A percentile compares a stretch with the other conserved stretches of the same genome.
phyloP scores from a whole-genome alignment of 1,140 invertebrate species.

The Calosoma granatense region DNA sequence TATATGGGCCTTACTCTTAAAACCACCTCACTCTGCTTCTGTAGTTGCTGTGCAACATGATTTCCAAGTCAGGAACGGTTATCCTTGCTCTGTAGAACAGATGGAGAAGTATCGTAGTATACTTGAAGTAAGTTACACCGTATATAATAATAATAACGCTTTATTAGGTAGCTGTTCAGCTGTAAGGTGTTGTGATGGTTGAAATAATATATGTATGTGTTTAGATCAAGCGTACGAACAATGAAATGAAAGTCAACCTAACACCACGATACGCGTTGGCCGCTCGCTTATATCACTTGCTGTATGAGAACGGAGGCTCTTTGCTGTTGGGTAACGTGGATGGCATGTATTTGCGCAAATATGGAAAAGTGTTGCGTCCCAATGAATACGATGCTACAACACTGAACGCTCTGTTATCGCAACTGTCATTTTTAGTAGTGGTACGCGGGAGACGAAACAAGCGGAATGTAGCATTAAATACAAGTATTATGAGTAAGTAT shows the following conservation, averaged over 20 bases:
- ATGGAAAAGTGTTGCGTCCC: slow-evolving; percentile 22
- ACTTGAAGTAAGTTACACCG: slow-evolving; percentile 24
- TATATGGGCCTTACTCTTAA: slow-evolving; percentile 27
- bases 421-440: slow-evolving; percentile 26
- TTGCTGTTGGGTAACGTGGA: slow-evolving; percentile 23
- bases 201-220: no score
- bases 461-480: slow-evolving; percentile 24
- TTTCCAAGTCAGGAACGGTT: slow-evolving; percentile 25
- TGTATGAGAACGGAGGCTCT: slow-evolving; percentile 23
- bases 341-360: slow-evolving; percentile 20
- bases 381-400: slow-evolving; percentile 22
- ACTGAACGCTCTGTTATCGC: slow-evolving; percentile 22
- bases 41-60: slow-evolving; percentile 21
- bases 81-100: slow-evolving; percentile 17
- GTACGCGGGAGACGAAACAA: slow-evolving; percentile 22
- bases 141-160: no score
- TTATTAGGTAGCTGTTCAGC: background rate
- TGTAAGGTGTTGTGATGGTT: background rate
- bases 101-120: slow-evolving; percentile 25
- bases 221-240: slow-evolving; percentile 21
- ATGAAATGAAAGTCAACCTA: slow-evolving; percentile 1
- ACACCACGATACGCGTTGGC: slow-evolving; percentile 18
- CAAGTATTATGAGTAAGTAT: slow-evolving; percentile 24
- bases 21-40: slow-evolving; percentile 25
- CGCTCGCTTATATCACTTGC: slow-evolving; percentile 27